phyloP scores from a whole-genome alignment of 1,140 invertebrate genomes.

The Drosophila repletoides region DNA sequence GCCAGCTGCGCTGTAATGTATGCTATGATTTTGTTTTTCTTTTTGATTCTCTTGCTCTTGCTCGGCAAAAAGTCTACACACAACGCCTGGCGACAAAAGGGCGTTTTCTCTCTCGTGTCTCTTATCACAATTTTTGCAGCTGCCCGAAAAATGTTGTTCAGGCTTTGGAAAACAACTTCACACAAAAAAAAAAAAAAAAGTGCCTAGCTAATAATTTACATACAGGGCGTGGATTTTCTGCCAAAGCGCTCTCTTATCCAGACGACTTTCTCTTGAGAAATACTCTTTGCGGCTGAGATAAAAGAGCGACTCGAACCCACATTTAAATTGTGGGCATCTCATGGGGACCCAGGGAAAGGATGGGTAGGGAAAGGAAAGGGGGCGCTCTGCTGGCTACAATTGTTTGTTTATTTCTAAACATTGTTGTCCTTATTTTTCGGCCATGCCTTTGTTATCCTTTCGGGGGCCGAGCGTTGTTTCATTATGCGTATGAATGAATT shows the following conservation, averaged over 20 bases:
- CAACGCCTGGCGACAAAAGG: conserved; percentile 59
- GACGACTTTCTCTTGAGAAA: conserved; percentile 5
- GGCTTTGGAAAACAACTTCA: conserved; percentile 59
- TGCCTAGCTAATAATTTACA: conserved; percentile 81
- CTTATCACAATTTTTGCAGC: conserved; percentile 31
- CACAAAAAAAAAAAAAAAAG: no score
- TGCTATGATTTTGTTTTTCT: neutral
- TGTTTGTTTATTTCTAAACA: conserved; percentile 79
- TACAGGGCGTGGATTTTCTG: conserved; percentile 79
- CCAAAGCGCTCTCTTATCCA: neutral
- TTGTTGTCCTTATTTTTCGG: conserved; percentile 75
- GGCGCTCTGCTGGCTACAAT: conserved; percentile 45
- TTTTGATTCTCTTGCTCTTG: conserved; percentile 26
- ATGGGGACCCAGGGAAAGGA: neutral
- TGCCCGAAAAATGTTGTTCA: conserved; percentile 45
- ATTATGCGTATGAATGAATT: conserved; percentile 80
- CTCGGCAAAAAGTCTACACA: conserved; percentile 12
- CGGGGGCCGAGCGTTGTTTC: conserved; percentile 52
- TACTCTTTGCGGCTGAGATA: conserved; percentile 32
- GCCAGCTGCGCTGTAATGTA: neutral
- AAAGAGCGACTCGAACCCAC: conserved; percentile 44
- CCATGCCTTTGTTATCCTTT: conserved; percentile 64
- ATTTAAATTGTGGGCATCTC: conserved; percentile 34
- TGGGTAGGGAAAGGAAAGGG: neutral
- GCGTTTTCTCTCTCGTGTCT: conserved; percentile 59